Evolutionary conservation across 2,888 invertebrate species (phyloP), one percentile per base, ranked within the genome.

Genomic region (Allolobophora icterica): DNA sequence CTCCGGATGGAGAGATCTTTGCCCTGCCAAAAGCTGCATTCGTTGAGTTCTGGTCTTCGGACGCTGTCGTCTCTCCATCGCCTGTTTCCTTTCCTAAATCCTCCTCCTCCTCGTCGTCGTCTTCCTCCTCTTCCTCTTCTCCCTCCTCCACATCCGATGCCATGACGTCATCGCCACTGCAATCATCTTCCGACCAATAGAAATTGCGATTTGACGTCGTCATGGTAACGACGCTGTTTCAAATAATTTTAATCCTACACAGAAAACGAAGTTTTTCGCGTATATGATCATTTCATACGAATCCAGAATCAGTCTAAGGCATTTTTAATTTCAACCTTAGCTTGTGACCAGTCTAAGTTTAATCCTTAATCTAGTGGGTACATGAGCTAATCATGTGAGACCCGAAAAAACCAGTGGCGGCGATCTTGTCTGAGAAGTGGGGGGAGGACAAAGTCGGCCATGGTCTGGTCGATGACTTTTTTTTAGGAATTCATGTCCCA

Each of bases 131-230:
- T 1, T 87, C 87, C 87, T 87, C 87, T 0, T 87, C 87, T 24
- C 35, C 87, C 21, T 87, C 87, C 87, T 17, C 87, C 24, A 6
- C 87, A 21, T 87, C 87, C 34, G 38, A 35, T 87, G 87, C 87
- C 35, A 35, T 35, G 34, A 35, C 38, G 87, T 34, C 38, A 38
- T 87, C 87, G 30, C 87, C 87, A 17, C 87, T 87, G 35, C 87
- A 87, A 19, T 87, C 87, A 24, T 87, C 87, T 1, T 87, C 87
- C 87, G 87, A 87, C 87, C 87, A 87, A 87, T 87, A 87, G 87
- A 87, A 87, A 35, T 87, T 34, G 87, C 34, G 35, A 35, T 87
- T 33, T 24, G 87, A 87, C 24, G 87, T 35, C 4, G 35, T 87
- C 87, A 87, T 87, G 6, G 87, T 35, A 38, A 87, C 35, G 71